A percentile compares a stretch with the other conserved stretches of the same genome.
phyloP scores from a whole-genome alignment of 2,888 invertebrate species.

The Oxytorus armatus region DNA sequence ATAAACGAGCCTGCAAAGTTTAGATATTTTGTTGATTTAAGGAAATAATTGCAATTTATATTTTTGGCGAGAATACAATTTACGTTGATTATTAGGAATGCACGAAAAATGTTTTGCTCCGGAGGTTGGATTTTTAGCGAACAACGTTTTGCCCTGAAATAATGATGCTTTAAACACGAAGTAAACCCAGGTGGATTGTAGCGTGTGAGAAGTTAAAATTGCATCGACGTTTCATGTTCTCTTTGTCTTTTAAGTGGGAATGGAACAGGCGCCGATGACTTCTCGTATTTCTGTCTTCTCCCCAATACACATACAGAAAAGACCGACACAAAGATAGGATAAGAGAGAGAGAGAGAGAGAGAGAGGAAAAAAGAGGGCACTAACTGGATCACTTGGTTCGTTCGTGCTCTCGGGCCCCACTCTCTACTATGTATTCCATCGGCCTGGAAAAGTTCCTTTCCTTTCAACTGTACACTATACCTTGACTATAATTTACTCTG shows the following conservation, averaged over 20 bases:
- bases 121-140: neutral
- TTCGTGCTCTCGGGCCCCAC: slow-evolving; percentile 59
- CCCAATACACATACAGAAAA: slow-evolving; percentile 37
- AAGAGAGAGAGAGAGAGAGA: slow-evolving; percentile 24
- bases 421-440: slow-evolving; percentile 48
- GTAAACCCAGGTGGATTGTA: slow-evolving; percentile 19
- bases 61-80: neutral
- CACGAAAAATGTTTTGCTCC: neutral
- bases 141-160: slow-evolving; percentile 9
- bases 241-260: slow-evolving; percentile 38
- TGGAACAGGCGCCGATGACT: slow-evolving; percentile 38
- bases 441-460: slow-evolving; percentile 55
- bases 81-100: slow-evolving; percentile 3
- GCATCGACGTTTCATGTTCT: slow-evolving; percentile 52
- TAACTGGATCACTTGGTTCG: slow-evolving; percentile 66
- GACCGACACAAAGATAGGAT: slow-evolving; percentile 38
- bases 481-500: slow-evolving; percentile 49
- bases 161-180: slow-evolving; percentile 25
- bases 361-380: slow-evolving; percentile 62
- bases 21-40: neutral
- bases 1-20: neutral
- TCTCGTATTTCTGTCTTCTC: slow-evolving; percentile 46
- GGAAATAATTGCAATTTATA: neutral
- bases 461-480: slow-evolving; percentile 43
- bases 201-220: slow-evolving; percentile 51